These are phyloP conservation scores for Clivina fossor DNA, from an alignment of 2,888 invertebrate genomes.

Conservation along the genomic window DNA sequence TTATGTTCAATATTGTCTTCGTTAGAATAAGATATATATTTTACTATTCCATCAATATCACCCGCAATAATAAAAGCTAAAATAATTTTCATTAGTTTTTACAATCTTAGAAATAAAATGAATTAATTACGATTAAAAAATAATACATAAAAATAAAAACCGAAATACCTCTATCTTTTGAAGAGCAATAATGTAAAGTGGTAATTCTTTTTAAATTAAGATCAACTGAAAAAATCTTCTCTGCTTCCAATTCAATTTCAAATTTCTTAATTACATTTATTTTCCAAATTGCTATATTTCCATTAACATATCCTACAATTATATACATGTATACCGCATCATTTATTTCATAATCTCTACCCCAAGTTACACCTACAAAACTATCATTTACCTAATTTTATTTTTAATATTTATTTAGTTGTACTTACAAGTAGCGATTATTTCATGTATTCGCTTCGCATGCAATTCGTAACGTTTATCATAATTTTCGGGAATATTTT, in stretches of 20 bases:
- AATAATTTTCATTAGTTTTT: constrained; percentile 18
- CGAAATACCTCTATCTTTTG: constrained; percentile 18
- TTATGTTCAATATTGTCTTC: constrained; percentile 37
- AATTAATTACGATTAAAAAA: constrained; percentile 2
- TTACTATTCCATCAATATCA: constrained; percentile 45
- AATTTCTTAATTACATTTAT: constrained; percentile 37
- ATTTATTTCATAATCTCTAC: constrained; percentile 42
- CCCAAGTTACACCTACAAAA: constrained; percentile 49
- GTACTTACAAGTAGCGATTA: constrained; percentile 16
- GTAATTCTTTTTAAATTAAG: constrained; percentile 44
- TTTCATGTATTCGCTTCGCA: constrained; percentile 7
- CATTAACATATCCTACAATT: constrained; percentile 48
- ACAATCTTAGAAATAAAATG: constrained; percentile 4
- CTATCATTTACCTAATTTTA: not conserved
- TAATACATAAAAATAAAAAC: constrained; percentile 2
- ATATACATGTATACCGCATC: constrained; percentile 42
- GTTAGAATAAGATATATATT: constrained; percentile 41
- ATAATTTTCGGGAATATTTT: not conserved
- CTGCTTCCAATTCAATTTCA: constrained; percentile 37
- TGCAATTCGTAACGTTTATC: constrained; percentile 8
- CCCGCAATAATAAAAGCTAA: constrained; percentile 43
- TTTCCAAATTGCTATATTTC: constrained; percentile 47
- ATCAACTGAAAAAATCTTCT: constrained; percentile 41
- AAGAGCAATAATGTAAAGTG: constrained; percentile 43
- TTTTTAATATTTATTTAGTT: not conserved